Evolutionary conservation across 2,797 vertebrate species (phyloP).

Genomic region (Neostethus bicornis): DNA sequence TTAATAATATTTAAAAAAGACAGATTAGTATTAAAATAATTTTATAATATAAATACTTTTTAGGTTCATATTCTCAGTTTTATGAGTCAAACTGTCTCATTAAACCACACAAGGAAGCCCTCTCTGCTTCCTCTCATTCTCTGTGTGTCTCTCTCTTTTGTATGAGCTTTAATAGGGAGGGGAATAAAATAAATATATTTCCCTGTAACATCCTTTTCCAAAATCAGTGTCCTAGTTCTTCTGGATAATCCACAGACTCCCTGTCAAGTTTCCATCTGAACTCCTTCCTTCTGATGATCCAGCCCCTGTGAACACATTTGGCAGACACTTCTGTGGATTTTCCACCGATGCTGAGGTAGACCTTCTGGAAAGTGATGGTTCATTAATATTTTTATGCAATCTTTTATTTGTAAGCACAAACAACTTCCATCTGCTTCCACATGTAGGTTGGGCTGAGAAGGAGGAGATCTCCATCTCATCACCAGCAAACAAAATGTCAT

Average conservation of each 20-base stretch:
- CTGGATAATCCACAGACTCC: slow-evolving; percentile 36
- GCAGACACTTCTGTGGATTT: slow-evolving; percentile 28
- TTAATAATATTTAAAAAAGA: no score
- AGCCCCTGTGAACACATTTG: slow-evolving; percentile 25
- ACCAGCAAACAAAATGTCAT: slow-evolving; percentile 10
- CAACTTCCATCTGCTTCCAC: slow-evolving; percentile 22
- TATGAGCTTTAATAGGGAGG: not conserved
- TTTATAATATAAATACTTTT: no score
- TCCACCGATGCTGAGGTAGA: slow-evolving; percentile 5
- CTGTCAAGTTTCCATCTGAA: slow-evolving; percentile 40
- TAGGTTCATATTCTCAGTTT: slow-evolving; percentile 3
- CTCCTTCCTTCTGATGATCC: slow-evolving; percentile 29
- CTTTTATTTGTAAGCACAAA: slow-evolving; percentile 19
- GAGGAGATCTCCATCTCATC: not conserved
- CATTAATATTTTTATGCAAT: slow-evolving; percentile 13
- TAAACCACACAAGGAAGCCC: no score
- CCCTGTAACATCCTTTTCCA: slow-evolving; percentile 13
- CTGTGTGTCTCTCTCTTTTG: slow-evolving; percentile 3
- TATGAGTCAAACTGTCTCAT: no score
- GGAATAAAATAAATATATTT: not conserved
- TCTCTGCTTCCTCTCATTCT: not conserved
- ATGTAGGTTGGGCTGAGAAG: not conserved
- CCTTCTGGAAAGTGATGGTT: slow-evolving; percentile 24
- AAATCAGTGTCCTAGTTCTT: slow-evolving; percentile 39
- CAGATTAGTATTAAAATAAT: no score